Evolutionary conservation across 2,797 vertebrate genomes (phyloP).

Genomic region (Macropus fuliginosus): DNA sequence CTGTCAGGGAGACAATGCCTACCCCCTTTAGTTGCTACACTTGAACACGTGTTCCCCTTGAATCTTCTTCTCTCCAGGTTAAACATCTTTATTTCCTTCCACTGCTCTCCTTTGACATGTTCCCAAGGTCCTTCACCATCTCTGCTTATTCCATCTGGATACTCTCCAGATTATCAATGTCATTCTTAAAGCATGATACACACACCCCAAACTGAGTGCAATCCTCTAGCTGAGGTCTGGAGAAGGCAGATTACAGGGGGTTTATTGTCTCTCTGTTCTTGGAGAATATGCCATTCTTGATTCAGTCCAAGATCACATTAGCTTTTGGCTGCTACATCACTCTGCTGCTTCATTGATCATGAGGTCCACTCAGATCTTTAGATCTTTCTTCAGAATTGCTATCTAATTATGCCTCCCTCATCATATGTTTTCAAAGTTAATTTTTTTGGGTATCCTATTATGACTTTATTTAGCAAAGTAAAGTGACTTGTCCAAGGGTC

Average conservation of each 20-base stretch:
- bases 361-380: not conserved
- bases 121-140: not conserved
- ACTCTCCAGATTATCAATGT: not conserved
- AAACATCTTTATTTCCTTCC: not conserved
- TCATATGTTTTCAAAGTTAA: not conserved
- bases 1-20: too few relatives aligned
- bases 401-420: not conserved
- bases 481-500: not conserved
- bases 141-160: not conserved
- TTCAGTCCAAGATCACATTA: not conserved
- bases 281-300: not conserved
- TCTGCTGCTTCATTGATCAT: not conserved
- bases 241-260: not conserved
- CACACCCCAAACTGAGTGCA: not conserved
- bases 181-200: not conserved
- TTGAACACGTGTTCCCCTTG: not conserved
- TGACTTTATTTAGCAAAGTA: not conserved
- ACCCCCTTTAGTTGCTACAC: not conserved
- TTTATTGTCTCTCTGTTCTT: not conserved
- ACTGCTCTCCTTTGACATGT: not conserved
- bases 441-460: not conserved
- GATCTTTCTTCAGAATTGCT: not conserved
- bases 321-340: not conserved
- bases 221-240: not conserved
- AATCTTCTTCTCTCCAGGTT: not conserved